phyloP scores from a whole-genome alignment of 1,140 invertebrate species.

The Mya arenaria region DNA sequence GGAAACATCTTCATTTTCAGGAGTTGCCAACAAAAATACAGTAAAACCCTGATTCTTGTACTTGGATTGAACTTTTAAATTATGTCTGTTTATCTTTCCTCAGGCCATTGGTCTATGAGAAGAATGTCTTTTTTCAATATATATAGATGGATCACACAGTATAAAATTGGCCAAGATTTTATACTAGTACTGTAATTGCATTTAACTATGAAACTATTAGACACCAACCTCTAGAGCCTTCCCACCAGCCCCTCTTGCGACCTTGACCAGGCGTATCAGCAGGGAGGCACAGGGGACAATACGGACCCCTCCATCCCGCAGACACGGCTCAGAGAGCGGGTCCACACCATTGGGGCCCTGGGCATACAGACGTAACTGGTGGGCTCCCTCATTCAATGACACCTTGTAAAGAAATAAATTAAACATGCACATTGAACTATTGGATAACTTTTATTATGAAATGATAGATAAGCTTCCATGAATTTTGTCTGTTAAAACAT shows the following conservation, averaged over 20 bases:
- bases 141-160: no score
- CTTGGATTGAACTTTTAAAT: no score
- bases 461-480: no score
- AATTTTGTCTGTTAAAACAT: no score
- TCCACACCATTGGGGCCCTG: slow-evolving; percentile 77
- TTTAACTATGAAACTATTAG: background rate
- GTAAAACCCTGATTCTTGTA: no score
- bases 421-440: background rate
- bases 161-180: no score
- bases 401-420: slow-evolving; percentile 61
- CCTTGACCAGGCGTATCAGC: slow-evolving; percentile 75
- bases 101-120: no score
- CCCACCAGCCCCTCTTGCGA: slow-evolving; percentile 72
- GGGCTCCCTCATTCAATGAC: slow-evolving; percentile 79
- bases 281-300: slow-evolving; percentile 77
- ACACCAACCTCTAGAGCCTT: slow-evolving; percentile 73
- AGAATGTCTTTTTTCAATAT: no score
- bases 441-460: no score
- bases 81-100: no score
- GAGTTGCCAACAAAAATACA: no score
- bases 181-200: background rate
- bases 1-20: no score
- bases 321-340: slow-evolving; percentile 71
- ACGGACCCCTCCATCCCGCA: slow-evolving; percentile 69
- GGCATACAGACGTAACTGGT: slow-evolving; percentile 77